Evolutionary conservation across 1,140 invertebrate species (phyloP), one percentile per base, ranked within the genome.

Genomic region (Caenorhabditis tropicalis): DNA sequence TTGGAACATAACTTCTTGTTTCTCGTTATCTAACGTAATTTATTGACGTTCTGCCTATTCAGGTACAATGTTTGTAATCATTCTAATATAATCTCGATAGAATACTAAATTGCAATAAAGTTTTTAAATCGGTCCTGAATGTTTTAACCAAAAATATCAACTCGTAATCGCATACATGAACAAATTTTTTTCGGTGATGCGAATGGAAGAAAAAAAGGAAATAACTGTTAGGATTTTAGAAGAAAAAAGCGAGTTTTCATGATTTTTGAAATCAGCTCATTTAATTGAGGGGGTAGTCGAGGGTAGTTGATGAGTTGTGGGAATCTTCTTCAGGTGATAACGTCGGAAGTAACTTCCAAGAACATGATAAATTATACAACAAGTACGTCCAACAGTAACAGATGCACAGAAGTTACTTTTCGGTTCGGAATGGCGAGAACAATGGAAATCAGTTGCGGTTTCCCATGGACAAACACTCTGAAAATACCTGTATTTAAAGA

Each of bases 381-480:
- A 74, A 2, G 65, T 74, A 10, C 65, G 16, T 5, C 65, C 65
- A 24, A 74, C 65, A 74, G 65, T 74, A 74, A 74, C 65, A n/a
- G 65, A 16, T 10, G 65, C 65, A 74, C 65, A 74, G 65, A 74
- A 74, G 24, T 74, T 74, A n/a, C 65, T 74, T 24, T 74, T 74
- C 43, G 65, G 65, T 46, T 74, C 65, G 10, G 65, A 74, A 43
- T 74, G 65, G 27, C 65, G 65, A 10, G 65, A n/a, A 43, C 65
- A 74, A 24, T 74, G 65, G 10, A 74, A 74, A 46, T 74, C 36
- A 24, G 65, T 74, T 1, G 36, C 65, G 24, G 65, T 24, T 74
- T 74, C 65, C 65, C 65, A 74, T 10, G 65, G 65, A 74, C 36
- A 74, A 74, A 31, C 65, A 74, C 65, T 74, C 65, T 74, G 36